Percentiles rank a stretch among this genome's conserved stretches.
These are phyloP conservation scores for Aphelenchoides besseyi DNA, from an alignment of 1,140 invertebrate species.

Conservation along the genomic window DNA sequence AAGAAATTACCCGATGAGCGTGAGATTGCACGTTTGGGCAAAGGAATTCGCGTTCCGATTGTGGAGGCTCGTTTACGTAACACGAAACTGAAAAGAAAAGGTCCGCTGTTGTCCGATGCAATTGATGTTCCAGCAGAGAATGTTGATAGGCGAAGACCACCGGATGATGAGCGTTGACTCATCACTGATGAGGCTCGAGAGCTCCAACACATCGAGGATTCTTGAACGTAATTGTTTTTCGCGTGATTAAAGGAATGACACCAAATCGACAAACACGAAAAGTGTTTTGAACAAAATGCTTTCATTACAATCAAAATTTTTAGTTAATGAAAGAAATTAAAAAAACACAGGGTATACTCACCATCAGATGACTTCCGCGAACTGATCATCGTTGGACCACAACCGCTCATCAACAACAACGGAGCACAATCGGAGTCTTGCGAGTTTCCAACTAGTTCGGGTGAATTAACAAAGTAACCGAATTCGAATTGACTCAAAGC, in stretches of 20 bases:
- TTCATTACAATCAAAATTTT: too few relatives aligned
- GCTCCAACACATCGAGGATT: constrained; percentile 59
- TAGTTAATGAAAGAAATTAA: background rate
- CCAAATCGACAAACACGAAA: too few relatives aligned
- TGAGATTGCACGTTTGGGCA: constrained; percentile 61
- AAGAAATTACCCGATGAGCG: constrained; percentile 59
- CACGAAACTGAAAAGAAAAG: constrained; percentile 60
- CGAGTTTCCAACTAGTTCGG: constrained; percentile 48
- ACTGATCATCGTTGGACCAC: constrained; percentile 34
- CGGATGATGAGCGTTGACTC: constrained; percentile 59
- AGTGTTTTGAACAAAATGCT: too few relatives aligned
- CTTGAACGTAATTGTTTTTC: constrained; percentile 31
- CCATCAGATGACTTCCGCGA: constrained; percentile 62
- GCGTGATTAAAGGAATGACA: too few relatives aligned
- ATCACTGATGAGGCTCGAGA: constrained; percentile 58
- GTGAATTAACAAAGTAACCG: constrained; percentile 62
- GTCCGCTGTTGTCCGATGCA: constrained; percentile 61
- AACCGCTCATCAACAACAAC: constrained; percentile 44
- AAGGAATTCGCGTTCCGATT: constrained; percentile 59
- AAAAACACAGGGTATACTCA: constrained; percentile 27
- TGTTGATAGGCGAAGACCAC: constrained; percentile 57
- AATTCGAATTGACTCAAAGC: constrained; percentile 62
- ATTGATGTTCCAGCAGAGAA: constrained; percentile 61
- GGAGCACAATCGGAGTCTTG: constrained; percentile 61
- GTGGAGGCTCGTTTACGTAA: constrained; percentile 60